Conservation (phyloP, 2,888 invertebrate species). For the Amphipyra tragopoginis region DNA sequence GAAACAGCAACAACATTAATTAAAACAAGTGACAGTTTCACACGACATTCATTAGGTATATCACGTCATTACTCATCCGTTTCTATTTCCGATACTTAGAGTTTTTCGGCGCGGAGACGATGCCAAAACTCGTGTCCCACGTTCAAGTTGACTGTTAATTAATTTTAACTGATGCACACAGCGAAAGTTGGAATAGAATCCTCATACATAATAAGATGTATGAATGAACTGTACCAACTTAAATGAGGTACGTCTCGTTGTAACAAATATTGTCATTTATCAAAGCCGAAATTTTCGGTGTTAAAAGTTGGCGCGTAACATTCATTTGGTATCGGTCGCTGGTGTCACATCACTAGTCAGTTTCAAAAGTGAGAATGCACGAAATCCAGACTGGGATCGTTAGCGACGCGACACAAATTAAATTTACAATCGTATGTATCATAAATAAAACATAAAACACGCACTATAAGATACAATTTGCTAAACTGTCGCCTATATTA, state of each 20-base stretch:
- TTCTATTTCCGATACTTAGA: constrained; percentile 85
- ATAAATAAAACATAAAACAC: constrained; percentile 84
- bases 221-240: constrained; percentile 72
- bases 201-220: constrained; percentile 61
- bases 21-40: constrained; percentile 82
- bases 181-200: constrained; percentile 74
- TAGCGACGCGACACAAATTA: constrained; percentile 73
- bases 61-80: constrained; percentile 81
- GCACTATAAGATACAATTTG: constrained; percentile 80
- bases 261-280: constrained; percentile 66
- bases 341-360: constrained; percentile 54
- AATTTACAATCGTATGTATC: constrained; percentile 74
- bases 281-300: constrained; percentile 44
- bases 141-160: constrained; percentile 78
- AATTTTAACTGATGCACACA: constrained; percentile 79
- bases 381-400: constrained; percentile 57
- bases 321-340: constrained; percentile 23
- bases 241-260: constrained; percentile 68
- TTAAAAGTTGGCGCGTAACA: constrained; percentile 17
- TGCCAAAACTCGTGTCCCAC: constrained; percentile 81
- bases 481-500: constrained; percentile 81
- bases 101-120: constrained; percentile 76
- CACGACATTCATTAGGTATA: constrained; percentile 83
- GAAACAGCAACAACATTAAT: constrained; percentile 79
- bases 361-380: constrained; percentile 57